A percentile compares a stretch with the other conserved stretches of the same genome.
phyloP scores from a whole-genome alignment of 92 coral and sea anemone species.

The Zoanthus sansibaricus region DNA sequence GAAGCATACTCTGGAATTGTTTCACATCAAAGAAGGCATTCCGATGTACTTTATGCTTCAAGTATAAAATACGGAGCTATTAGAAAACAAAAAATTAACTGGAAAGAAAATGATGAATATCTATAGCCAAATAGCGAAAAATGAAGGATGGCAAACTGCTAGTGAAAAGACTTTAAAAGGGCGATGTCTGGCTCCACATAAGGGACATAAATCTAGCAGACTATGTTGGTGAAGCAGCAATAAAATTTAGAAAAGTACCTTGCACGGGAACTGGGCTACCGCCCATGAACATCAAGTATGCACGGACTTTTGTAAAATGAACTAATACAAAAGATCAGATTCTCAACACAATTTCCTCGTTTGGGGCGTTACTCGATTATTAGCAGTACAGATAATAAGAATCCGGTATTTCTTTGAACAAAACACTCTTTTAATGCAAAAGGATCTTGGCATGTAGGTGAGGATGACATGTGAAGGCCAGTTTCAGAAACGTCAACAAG shows the following conservation, averaged over 20 bases:
- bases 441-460: conserved; percentile 15
- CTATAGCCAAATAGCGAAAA: not conserved
- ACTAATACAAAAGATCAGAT: conserved; percentile 49
- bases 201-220: conserved; percentile 1
- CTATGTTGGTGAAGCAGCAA: conserved; percentile 13
- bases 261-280: conserved; percentile 57
- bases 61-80: too few species aligned
- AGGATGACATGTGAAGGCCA: conserved; percentile 15
- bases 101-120: not conserved
- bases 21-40: too few species aligned
- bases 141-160: conserved; percentile 16
- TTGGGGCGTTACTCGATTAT: not conserved
- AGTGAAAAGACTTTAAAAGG: not conserved
- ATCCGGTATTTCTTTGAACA: conserved; percentile 4
- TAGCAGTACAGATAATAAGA: conserved; percentile 3
- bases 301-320: conserved; percentile 48
- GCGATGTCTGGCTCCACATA: not conserved
- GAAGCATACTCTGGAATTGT: too few species aligned
- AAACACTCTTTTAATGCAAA: not conserved
- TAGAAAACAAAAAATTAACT: not conserved
- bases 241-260: conserved; percentile 41
- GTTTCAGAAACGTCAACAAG: not conserved
- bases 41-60: too few species aligned
- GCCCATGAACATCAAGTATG: conserved; percentile 54
- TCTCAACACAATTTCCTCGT: not conserved